These are phyloP conservation scores for Pogonophryne albipinna DNA, from an alignment of 2,797 vertebrate species.

Conservation along the genomic window DNA sequence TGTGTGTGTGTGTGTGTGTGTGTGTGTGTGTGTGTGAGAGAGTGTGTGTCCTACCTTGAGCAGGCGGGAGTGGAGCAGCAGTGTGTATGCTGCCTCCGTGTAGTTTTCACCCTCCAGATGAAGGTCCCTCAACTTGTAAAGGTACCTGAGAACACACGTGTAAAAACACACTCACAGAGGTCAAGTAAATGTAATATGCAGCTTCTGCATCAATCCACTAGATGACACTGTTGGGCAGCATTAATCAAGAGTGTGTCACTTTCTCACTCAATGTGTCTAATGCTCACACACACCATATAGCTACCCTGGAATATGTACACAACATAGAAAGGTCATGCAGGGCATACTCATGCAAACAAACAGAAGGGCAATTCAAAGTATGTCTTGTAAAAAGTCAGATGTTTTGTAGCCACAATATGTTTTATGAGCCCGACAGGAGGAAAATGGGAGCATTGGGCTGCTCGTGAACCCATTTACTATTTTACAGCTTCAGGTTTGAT, in stretches of 20 bases:
- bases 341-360: slow-evolving; percentile 8
- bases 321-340: slow-evolving; percentile 16
- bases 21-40: slow-evolving; percentile 22
- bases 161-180: slow-evolving; percentile 2
- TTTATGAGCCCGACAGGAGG: slow-evolving; percentile 41
- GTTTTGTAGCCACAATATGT: slow-evolving; percentile 46
- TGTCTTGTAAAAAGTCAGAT: slow-evolving; percentile 13
- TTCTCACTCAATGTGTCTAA: not conserved
- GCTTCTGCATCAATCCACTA: slow-evolving; percentile 66
- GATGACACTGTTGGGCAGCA: slow-evolving; percentile 77
- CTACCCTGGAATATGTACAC: slow-evolving; percentile 11
- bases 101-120: slow-evolving; percentile 97
- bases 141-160: slow-evolving; percentile 85
- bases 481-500: slow-evolving; percentile 21
- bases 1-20: slow-evolving; percentile 3
- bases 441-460: slow-evolving; percentile 15
- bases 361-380: not conserved
- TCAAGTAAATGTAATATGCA: slow-evolving; percentile 26
- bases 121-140: slow-evolving; percentile 97
- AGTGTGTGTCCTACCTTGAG: slow-evolving; percentile 88
- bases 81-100: slow-evolving; percentile 96
- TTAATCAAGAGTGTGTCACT: slow-evolving; percentile 14
- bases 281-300: not conserved
- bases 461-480: not conserved
- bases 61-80: slow-evolving; percentile 95